Evolutionary conservation across 2,797 vertebrate species (phyloP).

Genomic region (Phalanger gymnotis): DNA sequence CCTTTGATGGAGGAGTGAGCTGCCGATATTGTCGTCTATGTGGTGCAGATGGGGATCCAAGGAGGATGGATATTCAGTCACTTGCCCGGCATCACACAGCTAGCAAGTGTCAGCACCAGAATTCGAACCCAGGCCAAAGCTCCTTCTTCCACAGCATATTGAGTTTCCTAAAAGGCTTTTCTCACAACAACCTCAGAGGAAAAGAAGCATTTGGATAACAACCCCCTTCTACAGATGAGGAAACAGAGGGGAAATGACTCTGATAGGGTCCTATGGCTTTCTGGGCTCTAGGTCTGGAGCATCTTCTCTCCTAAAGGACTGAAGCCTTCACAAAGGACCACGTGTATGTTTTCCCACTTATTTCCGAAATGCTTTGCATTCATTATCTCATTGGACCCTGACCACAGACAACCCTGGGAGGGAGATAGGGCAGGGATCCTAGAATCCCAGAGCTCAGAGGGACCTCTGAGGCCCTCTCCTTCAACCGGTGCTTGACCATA

Average conservation of each 20-base stretch:
- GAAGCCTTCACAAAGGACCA: neutral
- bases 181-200: neutral
- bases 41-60: neutral
- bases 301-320: neutral
- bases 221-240: neutral
- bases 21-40: neutral
- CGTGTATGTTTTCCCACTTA: neutral
- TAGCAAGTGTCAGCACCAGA: neutral
- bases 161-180: neutral
- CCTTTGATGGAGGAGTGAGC: neutral
- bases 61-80: rapidly evolving
- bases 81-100: neutral
- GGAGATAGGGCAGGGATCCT: neutral
- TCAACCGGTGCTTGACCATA: neutral
- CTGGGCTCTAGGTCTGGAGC: neutral
- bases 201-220: neutral
- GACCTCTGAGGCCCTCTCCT: neutral
- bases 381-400: neutral
- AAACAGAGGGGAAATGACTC: neutral
- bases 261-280: neutral
- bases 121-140: neutral
- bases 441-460: neutral
- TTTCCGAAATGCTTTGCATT: neutral
- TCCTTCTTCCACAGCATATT: neutral
- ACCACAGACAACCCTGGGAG: neutral